These are phyloP conservation scores for Calonectris borealis DNA, from an alignment of 2,113 vertebrate species.

Conservation along the genomic window DNA sequence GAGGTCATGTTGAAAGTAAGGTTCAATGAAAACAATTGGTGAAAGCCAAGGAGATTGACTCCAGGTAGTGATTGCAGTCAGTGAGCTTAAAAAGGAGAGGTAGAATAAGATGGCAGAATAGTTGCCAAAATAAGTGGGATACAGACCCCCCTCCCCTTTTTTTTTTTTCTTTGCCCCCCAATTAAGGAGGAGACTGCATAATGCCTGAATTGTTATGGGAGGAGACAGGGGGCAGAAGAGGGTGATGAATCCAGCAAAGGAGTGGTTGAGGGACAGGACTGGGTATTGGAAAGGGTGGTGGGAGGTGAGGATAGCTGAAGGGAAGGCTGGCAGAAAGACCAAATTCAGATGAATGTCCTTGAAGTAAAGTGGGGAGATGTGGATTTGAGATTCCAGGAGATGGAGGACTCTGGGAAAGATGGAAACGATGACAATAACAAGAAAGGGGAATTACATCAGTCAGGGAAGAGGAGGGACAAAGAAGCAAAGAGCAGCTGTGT, in stretches of 20 bases:
- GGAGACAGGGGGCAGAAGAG: background rate
- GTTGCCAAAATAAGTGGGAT: background rate
- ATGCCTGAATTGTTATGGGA: background rate
- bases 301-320: background rate
- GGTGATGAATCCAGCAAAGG: background rate
- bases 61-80: background rate
- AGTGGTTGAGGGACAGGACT: background rate
- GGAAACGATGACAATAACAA: background rate
- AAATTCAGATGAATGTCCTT: background rate
- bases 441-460: background rate
- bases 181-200: background rate
- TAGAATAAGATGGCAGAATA: background rate
- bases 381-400: background rate
- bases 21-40: background rate
- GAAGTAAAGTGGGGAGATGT: background rate
- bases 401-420: background rate
- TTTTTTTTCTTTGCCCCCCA: background rate
- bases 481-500: background rate
- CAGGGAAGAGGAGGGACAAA: background rate
- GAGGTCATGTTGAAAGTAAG: background rate
- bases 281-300: background rate
- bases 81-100: background rate
- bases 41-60: background rate
- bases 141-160: fast-evolving
- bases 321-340: background rate